Conservation (phyloP, 2,113 vertebrate species). For the Laticauda laticaudata region DNA sequence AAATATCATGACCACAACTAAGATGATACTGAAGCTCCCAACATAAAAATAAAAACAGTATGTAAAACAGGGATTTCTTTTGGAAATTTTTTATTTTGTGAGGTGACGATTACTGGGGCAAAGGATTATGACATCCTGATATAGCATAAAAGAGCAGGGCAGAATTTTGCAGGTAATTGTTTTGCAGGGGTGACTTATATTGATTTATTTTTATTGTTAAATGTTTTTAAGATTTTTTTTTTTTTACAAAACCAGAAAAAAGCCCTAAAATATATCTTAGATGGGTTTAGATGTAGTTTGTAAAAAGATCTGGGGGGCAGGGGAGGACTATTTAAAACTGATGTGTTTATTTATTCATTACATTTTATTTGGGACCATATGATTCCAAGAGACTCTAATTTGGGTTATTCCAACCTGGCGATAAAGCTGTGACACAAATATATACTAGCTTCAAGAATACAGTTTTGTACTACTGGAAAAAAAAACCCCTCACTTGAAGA, state of each 20-base stretch:
- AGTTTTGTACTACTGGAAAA: background rate
- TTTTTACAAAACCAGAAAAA: background rate
- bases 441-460: background rate
- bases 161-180: background rate
- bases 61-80: background rate
- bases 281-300: background rate
- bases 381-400: background rate
- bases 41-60: background rate
- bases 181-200: background rate
- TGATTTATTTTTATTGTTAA: background rate
- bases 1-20: background rate
- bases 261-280: background rate
- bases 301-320: background rate
- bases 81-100: background rate
- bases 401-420: background rate
- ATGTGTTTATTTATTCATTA: background rate
- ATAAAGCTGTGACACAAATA: background rate
- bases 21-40: background rate
- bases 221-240: background rate
- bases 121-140: background rate
- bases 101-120: background rate
- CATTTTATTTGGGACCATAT: background rate
- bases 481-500: background rate
- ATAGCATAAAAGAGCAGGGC: background rate
- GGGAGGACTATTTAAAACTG: background rate